Conservation (phyloP, 1,140 invertebrate genomes). For the Polyergus mexicanus region DNA sequence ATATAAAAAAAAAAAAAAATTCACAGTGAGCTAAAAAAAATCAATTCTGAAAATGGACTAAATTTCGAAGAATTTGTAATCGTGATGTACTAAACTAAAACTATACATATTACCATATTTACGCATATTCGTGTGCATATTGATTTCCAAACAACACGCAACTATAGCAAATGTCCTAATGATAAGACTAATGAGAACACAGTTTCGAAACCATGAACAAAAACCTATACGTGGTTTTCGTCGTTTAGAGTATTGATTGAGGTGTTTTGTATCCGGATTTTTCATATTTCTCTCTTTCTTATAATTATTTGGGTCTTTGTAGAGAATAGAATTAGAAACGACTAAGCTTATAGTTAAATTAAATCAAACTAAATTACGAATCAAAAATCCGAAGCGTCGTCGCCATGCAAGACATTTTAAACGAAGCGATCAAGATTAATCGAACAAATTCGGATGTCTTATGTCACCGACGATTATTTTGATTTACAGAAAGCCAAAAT, state of each 20-base stretch:
- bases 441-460: background rate
- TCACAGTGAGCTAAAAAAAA: background rate
- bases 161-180: background rate
- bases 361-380: background rate
- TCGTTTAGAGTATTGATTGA: background rate
- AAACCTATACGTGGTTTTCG: background rate
- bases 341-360: background rate
- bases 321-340: background rate
- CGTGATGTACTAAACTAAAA: background rate
- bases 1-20: too few species aligned
- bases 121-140: slow-evolving; percentile 1
- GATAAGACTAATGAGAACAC: background rate
- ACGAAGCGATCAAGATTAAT: background rate
- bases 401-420: background rate
- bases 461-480: background rate
- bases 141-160: background rate
- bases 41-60: background rate
- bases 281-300: background rate
- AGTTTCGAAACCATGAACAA: background rate
- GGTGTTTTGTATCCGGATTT: background rate
- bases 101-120: background rate
- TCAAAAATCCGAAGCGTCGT: background rate
- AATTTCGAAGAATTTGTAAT: slow-evolving; percentile 5
- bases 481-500: background rate
- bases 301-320: background rate